These are phyloP conservation scores for Sialia sialis DNA, from an alignment of 2,113 vertebrate genomes.

Conservation along the genomic window DNA sequence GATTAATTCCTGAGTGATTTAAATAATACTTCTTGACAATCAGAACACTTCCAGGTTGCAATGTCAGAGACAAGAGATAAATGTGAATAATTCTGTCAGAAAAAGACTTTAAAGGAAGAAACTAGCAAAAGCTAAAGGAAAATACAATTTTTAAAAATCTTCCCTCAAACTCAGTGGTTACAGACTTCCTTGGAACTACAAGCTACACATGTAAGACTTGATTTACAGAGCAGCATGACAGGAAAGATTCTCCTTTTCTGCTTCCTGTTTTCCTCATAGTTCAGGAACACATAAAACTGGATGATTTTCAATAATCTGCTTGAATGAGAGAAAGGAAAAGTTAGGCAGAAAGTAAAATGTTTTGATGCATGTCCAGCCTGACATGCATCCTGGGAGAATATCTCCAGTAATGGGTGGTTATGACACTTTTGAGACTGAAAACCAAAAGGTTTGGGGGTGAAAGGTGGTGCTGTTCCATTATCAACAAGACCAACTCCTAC, in stretches of 20 bases:
- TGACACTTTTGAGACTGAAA: neutral
- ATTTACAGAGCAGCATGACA: neutral
- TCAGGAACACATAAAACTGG: neutral
- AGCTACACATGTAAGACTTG: neutral
- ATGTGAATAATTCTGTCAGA: neutral
- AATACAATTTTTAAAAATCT: neutral
- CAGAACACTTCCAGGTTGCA: neutral
- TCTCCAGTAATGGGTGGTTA: neutral
- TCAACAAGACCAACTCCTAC: neutral
- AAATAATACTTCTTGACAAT: neutral
- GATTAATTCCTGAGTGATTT: neutral
- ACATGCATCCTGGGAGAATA: neutral
- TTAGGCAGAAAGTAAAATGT: neutral
- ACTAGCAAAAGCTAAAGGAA: neutral
- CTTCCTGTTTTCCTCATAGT: neutral
- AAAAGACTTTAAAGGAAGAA: neutral
- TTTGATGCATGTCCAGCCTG: neutral
- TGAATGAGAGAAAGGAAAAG: neutral
- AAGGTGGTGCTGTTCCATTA: neutral
- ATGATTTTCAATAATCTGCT: neutral
- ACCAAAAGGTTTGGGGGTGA: neutral
- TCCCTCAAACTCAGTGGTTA: neutral
- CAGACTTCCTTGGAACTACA: neutral
- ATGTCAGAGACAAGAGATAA: neutral
- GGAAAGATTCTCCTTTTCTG: neutral